phyloP scores from a whole-genome alignment of 2,888 invertebrate genomes.

The Iselma pallidipennis region DNA sequence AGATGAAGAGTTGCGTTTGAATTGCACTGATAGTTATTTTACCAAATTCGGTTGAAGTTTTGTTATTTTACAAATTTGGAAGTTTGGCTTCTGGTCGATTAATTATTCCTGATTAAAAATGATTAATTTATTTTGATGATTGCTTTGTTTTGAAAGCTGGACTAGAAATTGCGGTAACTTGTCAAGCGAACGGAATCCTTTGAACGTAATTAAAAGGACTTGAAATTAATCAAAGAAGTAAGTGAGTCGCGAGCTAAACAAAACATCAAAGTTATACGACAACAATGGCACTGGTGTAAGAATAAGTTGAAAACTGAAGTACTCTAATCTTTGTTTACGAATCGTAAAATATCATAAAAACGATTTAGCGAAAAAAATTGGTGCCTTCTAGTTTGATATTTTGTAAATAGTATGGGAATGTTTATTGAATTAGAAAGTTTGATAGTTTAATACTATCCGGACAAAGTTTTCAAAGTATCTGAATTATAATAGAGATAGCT shows the following conservation, averaged over 20 bases:
- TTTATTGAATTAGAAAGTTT: constrained; percentile 5
- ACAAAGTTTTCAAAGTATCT: constrained; percentile 14
- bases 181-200: not conserved
- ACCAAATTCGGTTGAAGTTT: too few species aligned
- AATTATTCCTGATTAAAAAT: too few species aligned
- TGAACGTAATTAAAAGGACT: constrained; percentile 25
- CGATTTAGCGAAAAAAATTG: not conserved
- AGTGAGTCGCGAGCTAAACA: constrained; percentile 15
- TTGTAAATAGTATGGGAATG: not conserved
- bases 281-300: constrained; percentile 18
- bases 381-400: constrained; percentile 4
- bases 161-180: too few species aligned
- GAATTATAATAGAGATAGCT: constrained; percentile 11
- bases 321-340: constrained; percentile 13
- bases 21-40: too few species aligned
- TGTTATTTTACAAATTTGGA: too few species aligned
- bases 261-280: constrained; percentile 21
- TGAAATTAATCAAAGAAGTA: constrained; percentile 20
- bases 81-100: too few species aligned
- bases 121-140: too few species aligned
- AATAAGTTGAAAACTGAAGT: constrained; percentile 4
- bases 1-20: too few species aligned
- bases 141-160: too few species aligned
- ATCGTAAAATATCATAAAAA: constrained; percentile 9
- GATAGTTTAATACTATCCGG: constrained; percentile 6